A percentile compares a stretch with the other conserved stretches of the same genome.
Evolutionary conservation across 1,140 invertebrate genomes (phyloP).

Genomic region (Cyclargus thomasi): DNA sequence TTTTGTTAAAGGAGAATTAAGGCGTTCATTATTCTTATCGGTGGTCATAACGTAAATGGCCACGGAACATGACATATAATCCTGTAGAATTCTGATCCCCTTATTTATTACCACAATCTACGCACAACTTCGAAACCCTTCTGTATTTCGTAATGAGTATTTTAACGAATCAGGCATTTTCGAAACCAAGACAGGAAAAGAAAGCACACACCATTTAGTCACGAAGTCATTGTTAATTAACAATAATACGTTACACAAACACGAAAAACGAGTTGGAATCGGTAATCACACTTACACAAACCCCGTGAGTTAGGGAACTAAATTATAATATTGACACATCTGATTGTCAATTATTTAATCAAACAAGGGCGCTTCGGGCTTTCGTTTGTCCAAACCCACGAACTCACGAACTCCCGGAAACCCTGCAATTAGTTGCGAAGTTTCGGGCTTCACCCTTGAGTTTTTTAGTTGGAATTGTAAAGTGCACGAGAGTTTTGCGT

Average conservation of each 20-base stretch:
- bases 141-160: not conserved
- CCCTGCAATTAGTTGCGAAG: slow-evolving; percentile 46
- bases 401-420: slow-evolving; percentile 23
- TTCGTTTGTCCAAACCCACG: slow-evolving; percentile 16
- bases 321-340: slow-evolving; percentile 30
- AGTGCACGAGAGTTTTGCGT: slow-evolving; percentile 30
- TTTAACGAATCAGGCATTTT: not conserved
- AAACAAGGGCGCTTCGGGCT: slow-evolving; percentile 28
- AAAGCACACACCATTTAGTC: not conserved
- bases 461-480: slow-evolving; percentile 23
- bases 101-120: slow-evolving; percentile 3
- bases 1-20: slow-evolving; percentile 9
- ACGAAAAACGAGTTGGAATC: not conserved
- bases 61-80: slow-evolving; percentile 16
- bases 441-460: slow-evolving; percentile 33
- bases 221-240: slow-evolving; percentile 3
- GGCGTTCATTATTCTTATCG: slow-evolving; percentile 21
- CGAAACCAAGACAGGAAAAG: not conserved
- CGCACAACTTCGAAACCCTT: not conserved
- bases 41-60: slow-evolving; percentile 23
- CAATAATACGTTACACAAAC: not conserved
- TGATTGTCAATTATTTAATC: slow-evolving; percentile 33
- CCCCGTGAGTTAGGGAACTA: slow-evolving; percentile 16
- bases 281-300: slow-evolving; percentile 1
- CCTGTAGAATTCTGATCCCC: not conserved